phyloP scores from a whole-genome alignment of 35 echinoderm and acorn worm species.

The Ophiothrix spiculata region DNA sequence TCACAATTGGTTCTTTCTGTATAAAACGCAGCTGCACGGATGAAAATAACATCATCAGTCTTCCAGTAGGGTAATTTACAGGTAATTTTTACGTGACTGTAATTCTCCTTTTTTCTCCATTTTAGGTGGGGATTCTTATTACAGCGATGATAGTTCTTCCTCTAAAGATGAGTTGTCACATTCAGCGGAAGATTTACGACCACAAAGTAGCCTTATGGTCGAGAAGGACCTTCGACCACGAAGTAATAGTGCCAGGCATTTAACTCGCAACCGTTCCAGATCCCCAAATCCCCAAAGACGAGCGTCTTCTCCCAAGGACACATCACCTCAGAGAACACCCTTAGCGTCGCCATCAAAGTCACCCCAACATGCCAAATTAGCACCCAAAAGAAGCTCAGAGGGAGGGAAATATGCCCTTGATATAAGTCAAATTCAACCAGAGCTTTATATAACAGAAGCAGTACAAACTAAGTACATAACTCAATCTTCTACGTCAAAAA shows the following conservation, averaged over 20 bases:
- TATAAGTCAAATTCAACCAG: slow-evolving; percentile 28
- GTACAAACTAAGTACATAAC: slow-evolving; percentile 5
- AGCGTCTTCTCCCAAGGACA: not conserved
- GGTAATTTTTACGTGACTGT: no score
- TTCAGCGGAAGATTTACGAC: not conserved
- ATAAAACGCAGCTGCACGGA: no score
- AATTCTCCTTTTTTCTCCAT: no score
- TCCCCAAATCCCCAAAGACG: not conserved
- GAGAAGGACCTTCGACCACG: not conserved
- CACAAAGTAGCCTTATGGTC: not conserved
- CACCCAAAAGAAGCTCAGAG: not conserved
- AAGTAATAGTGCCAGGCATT: slow-evolving; percentile 2
- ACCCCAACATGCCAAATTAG: slow-evolving; percentile 19
- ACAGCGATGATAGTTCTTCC: not conserved
- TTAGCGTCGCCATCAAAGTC: slow-evolving; percentile 9
- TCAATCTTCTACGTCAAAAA: not conserved
- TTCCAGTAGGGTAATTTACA: no score
- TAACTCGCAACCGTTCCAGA: not conserved
- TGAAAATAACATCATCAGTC: no score
- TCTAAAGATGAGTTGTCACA: not conserved
- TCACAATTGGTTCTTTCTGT: no score
- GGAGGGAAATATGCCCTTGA: not conserved
- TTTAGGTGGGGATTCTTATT: not conserved
- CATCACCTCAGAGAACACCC: slow-evolving; percentile 20
- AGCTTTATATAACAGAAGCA: slow-evolving; percentile 30